Evolutionary conservation across 2,113 vertebrate genomes (phyloP).

Genomic region (Gymnogyps californianus): DNA sequence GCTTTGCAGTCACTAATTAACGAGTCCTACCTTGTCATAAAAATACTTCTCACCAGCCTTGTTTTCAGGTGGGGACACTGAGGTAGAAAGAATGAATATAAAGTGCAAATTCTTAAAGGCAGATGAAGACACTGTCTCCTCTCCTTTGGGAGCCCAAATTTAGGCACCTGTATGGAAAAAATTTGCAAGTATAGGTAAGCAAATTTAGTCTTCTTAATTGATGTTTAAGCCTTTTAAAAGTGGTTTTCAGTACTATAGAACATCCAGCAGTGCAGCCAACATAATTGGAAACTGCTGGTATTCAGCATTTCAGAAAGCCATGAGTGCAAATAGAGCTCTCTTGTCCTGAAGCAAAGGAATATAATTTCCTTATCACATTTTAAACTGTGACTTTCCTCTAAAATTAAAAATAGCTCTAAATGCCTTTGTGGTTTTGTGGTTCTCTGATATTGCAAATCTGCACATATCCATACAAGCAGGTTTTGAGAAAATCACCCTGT

Average conservation of each 20-base stretch:
- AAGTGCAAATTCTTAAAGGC: background rate
- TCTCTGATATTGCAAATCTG: constrained; percentile 24
- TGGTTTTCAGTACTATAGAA: background rate
- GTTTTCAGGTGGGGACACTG: background rate
- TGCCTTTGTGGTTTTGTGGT: constrained; percentile 47
- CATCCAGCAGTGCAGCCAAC: background rate
- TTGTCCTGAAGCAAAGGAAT: constrained; percentile 30
- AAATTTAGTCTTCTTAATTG: background rate
- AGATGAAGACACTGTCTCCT: background rate
- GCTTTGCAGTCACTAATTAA: background rate
- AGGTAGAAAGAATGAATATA: background rate
- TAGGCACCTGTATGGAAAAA: background rate
- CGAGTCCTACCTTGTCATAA: background rate
- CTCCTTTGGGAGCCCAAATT: background rate
- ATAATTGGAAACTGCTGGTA: background rate
- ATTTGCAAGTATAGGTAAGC: background rate
- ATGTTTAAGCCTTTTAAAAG: background rate
- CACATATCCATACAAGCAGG: background rate
- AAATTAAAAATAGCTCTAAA: constrained; percentile 30
- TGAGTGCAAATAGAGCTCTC: background rate
- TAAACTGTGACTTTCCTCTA: constrained; percentile 32
- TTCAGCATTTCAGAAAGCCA: constrained; percentile 13
- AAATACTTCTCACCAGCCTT: background rate
- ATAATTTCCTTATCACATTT: constrained; percentile 29
- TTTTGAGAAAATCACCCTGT: constrained; percentile 25